Evolutionary conservation across 2,888 invertebrate genomes (phyloP).

Genomic region (Cataglyphis rosenhaueri): DNA sequence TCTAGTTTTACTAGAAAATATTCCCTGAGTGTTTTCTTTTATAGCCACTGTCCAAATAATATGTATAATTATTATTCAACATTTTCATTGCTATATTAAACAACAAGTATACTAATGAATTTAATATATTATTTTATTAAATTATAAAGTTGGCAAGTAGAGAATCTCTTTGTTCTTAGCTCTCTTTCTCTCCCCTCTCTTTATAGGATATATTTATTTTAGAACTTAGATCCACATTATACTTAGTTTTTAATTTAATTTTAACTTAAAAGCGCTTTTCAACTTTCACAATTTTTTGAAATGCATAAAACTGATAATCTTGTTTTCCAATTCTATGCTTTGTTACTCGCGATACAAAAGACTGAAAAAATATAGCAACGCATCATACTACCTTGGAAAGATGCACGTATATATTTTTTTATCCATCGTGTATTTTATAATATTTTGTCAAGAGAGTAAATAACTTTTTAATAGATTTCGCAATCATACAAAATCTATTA

Average conservation of each 20-base stretch:
- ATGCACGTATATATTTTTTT: constrained; percentile 9
- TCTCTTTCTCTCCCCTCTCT: too few species aligned
- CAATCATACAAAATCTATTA: neutral
- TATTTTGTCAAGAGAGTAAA: neutral
- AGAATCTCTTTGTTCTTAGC: neutral
- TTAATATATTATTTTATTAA: neutral
- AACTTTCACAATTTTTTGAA: constrained; percentile 17
- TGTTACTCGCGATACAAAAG: constrained; percentile 5
- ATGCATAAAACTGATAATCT: constrained; percentile 14
- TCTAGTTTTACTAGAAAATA: neutral
- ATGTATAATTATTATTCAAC: neutral
- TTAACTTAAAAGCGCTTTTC: neutral
- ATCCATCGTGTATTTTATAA: constrained; percentile 9
- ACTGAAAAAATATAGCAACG: constrained; percentile 42
- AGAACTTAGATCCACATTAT: neutral
- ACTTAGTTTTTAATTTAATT: neutral
- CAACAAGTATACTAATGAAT: neutral
- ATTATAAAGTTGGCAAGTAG: neutral
- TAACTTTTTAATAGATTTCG: neutral
- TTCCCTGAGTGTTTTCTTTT: neutral
- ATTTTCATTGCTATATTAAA: neutral
- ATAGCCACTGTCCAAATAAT: neutral
- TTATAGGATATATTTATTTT: constrained; percentile 5
- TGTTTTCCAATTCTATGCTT: constrained; percentile 22
- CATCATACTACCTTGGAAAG: neutral